Base-by-base conservation (phyloP, 2,797 vertebrate species). In the Hyperoplus immaculatus region DNA sequence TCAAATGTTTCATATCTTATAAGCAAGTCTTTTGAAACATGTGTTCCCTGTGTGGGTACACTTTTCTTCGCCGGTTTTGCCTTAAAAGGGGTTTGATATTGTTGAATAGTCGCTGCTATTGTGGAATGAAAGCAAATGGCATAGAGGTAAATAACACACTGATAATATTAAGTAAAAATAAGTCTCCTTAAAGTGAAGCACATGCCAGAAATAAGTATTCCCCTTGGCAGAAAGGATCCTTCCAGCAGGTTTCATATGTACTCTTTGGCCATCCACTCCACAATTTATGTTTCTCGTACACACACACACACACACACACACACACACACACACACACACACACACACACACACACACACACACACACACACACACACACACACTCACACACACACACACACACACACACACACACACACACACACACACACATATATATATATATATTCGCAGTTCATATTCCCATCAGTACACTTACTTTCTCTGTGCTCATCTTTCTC, bases 161-260 rank as follows among this genome's bases (percentile, higher is more conserved):
- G 39, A 79, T 78, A 72, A 76, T 72, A n/a, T 39, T 45, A 57
- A 49, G 65, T 72, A 76, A 21, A 68, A 84, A 79, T 84, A 53
- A 10, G 58, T 77, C 64, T 72, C 69, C 78, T 51, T 81, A 65
- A 83, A 49, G 14, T 21, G 43, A 57, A 70, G 18, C 41, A 18
- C 42, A 51, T 6, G 9, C 53, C 61, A 49, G 64, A 82, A 78
- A 76, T 63, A 72, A 65, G 49, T 57, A 63, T 77, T 84, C 43
- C 41, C 51, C 80, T 69, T 67, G 47, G 75, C 69, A 83, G 38
- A 61, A 81, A 77, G 60, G 18, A 69, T 81, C 67, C 75, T 81
- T 83, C 78, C 41, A 75, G 81, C 51, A 56, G 62, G 63, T 49
- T 69, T 55, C 72, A 74, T 64, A 72, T 51, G 56, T 58, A 61